Evolutionary conservation across 2,797 vertebrate species (phyloP).

Genomic region (Silurus lanzhouensis): DNA sequence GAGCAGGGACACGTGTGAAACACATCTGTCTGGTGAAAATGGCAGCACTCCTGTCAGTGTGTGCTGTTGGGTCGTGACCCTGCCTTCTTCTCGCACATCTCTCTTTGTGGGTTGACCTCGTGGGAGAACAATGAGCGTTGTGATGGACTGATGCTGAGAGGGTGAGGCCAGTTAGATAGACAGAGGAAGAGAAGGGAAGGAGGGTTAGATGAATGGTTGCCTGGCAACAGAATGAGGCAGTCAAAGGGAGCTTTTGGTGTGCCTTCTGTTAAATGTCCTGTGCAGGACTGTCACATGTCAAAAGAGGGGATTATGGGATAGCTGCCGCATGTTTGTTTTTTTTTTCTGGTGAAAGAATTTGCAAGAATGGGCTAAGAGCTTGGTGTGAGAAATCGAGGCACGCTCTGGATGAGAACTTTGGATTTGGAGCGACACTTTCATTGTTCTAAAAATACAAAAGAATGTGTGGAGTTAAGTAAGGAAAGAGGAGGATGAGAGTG

Average conservation of each 20-base stretch:
- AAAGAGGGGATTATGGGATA: slow-evolving; percentile 27
- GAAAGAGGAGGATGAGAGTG: slow-evolving; percentile 26
- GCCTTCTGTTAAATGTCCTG: slow-evolving; percentile 56
- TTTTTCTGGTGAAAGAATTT: not conserved
- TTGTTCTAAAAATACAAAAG: slow-evolving; percentile 25
- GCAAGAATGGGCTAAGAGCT: not conserved
- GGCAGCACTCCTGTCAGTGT: slow-evolving; percentile 13
- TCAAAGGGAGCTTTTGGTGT: slow-evolving; percentile 50
- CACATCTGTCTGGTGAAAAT: slow-evolving; percentile 24
- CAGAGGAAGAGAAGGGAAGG: slow-evolving; percentile 44
- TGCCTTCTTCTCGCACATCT: slow-evolving; percentile 16
- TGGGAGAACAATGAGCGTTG: slow-evolving; percentile 6
- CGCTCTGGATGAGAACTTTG: not conserved
- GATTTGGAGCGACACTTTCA: not conserved
- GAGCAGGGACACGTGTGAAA: not conserved
- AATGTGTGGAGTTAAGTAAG: slow-evolving; percentile 6
- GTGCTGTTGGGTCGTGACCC: slow-evolving; percentile 19
- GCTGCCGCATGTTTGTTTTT: slow-evolving; percentile 13
- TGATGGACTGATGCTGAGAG: slow-evolving; percentile 43
- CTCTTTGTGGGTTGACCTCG: slow-evolving; percentile 40
- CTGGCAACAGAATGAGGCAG: slow-evolving; percentile 71
- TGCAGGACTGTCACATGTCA: slow-evolving; percentile 60
- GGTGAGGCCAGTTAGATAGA: slow-evolving; percentile 48
- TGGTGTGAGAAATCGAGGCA: not conserved
- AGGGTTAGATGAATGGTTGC: slow-evolving; percentile 70